Evolutionary conservation across 2,113 vertebrate genomes (phyloP).

Genomic region (Nanorana parkeri): DNA sequence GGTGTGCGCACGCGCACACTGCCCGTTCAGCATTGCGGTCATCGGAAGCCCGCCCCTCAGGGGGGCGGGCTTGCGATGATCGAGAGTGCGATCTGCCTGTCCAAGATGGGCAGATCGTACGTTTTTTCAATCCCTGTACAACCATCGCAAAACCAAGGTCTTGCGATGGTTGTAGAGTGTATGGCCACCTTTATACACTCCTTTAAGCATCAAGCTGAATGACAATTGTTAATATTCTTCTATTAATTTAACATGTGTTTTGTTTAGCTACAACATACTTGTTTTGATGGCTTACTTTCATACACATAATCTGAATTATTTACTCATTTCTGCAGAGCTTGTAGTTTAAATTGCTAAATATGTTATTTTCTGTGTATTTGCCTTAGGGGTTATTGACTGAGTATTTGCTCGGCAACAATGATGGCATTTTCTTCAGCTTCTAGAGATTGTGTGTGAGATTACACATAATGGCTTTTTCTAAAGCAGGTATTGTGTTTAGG

Average conservation of each 20-base stretch:
- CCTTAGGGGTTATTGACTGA: constrained; percentile 34
- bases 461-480: neutral
- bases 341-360: constrained; percentile 28
- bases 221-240: neutral
- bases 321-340: constrained; percentile 2
- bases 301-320: constrained; percentile 19
- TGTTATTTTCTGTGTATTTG: constrained; percentile 32
- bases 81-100: too few species aligned
- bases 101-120: too few species aligned
- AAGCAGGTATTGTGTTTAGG: neutral
- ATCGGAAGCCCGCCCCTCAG: too few species aligned
- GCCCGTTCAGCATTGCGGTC: too few species aligned
- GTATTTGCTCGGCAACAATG: constrained; percentile 1
- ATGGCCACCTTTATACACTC: neutral
- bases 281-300: neutral
- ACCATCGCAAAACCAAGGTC: too few species aligned
- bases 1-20: too few species aligned
- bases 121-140: too few species aligned
- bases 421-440: constrained; percentile 3
- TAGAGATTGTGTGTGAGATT: neutral
- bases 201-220: neutral
- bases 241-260: constrained; percentile 15
- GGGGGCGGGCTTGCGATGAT: too few species aligned
- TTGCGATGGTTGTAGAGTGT: too few species aligned
- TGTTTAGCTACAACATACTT: neutral